Evolutionary conservation across 2,888 invertebrate species (phyloP), one percentile per base, ranked within the genome.

Genomic region (Ichneumoninae sp.): DNA sequence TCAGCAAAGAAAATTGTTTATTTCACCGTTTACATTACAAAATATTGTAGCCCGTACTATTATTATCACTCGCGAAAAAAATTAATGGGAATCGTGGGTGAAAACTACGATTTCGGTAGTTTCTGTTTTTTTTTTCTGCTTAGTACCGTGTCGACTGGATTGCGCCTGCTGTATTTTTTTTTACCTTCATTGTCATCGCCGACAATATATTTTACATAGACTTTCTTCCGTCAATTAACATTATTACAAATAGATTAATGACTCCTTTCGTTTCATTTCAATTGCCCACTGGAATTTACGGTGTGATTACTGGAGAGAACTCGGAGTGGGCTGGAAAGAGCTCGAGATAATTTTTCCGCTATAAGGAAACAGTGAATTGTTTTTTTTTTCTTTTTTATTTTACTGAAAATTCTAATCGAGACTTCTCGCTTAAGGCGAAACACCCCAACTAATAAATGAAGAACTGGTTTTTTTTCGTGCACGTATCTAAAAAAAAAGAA

Each of bases 1-100:
- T 73, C 66, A 66, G 57, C 80, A 66, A 80, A 80, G 54, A 57
- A 71, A 68, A 68, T 40, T 1, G 26, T 78, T 89, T 88, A 87
- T 88, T 88, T 81, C 86, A 86, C 86, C 86, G 85, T 85, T 87
- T 85, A 86, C 87, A 85, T 87, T 89, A 89, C 86, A 88, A 89
- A 89, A 89, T 83, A 89, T 87, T 87, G 85, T 88, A 86, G 83
- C 85, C 83, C 78, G 81, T 66, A 73, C 26, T 80, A 57, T 57
- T 19, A 22, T 54, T 22, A 57, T 26, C 57, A 8, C 57, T 33
- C 76, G 73, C 76, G 69, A 30, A 66, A 36, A 33, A 50, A 33
- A 22, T 10, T 71, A n/a, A 36, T 16, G 30, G 44, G 73, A 26
- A 40, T 60, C 30, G 19, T 33, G 47, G n/a, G n/a, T 63, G 3